Conservation (phyloP, 2,113 vertebrate species). For the Calyptomena viridis region DNA sequence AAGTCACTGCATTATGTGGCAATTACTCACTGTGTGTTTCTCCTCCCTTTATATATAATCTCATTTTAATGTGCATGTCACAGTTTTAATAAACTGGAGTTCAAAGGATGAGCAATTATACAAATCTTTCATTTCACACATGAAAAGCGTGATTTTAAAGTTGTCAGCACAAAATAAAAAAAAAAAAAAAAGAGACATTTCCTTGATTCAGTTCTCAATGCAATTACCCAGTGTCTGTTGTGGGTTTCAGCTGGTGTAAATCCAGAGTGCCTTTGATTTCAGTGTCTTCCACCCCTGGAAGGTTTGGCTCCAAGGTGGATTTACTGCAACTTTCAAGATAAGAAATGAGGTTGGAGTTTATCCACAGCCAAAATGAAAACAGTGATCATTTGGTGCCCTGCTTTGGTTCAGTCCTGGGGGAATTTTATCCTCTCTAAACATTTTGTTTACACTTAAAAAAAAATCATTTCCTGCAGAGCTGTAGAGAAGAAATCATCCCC, state of each 20-base stretch:
- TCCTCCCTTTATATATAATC: constrained; percentile 34
- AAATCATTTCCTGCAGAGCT: not conserved
- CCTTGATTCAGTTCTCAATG: constrained; percentile 27
- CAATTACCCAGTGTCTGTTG: constrained; percentile 29
- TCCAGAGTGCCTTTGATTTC: not conserved
- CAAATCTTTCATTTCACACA: constrained; percentile 63
- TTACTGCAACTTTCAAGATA: not conserved
- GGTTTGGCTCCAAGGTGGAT: not conserved
- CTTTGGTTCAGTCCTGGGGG: not conserved
- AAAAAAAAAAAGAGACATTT: not conserved
- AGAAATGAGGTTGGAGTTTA: constrained; percentile 35
- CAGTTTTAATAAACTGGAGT: constrained; percentile 46
- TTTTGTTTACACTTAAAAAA: not conserved
- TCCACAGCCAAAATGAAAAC: not conserved
- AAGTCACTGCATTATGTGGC: not conserved
- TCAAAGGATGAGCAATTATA: constrained; percentile 66
- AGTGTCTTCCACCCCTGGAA: not conserved
- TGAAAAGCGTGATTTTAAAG: constrained; percentile 28
- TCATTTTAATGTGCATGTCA: constrained; percentile 42
- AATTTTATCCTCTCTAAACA: not conserved
- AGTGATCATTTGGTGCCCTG: not conserved
- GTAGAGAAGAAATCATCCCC: not conserved
- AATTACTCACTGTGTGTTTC: constrained; percentile 21
- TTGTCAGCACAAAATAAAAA: not conserved
- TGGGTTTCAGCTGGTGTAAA: not conserved